Percentiles rank a stretch among this genome's conserved stretches.
Conservation (phyloP, 2,797 vertebrate species). For the Selene dorsalis region DNA sequence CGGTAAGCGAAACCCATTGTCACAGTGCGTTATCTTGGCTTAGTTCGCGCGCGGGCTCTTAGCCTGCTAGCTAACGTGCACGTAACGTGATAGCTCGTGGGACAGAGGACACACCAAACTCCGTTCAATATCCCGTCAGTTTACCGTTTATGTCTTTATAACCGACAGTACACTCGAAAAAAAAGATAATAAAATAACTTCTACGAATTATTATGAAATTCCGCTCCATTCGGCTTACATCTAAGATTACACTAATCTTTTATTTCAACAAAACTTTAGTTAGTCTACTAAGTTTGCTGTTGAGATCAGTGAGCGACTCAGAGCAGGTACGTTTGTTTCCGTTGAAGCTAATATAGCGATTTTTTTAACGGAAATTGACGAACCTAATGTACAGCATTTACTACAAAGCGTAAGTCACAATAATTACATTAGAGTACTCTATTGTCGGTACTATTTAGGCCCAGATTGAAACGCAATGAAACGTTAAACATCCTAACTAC, state of each 20-base stretch:
- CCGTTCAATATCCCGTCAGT: neutral
- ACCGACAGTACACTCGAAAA: rapidly evolving
- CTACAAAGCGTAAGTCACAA: neutral
- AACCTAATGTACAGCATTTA: neutral
- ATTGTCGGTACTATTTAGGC: neutral
- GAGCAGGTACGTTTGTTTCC: neutral
- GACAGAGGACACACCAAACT: neutral
- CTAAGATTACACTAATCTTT: neutral
- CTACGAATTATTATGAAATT: rapidly evolving
- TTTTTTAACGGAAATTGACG: neutral
- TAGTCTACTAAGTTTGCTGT: conserved; percentile 15
- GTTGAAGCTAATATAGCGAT: neutral
- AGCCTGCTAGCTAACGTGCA: conserved; percentile 52
- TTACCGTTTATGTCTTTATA: neutral
- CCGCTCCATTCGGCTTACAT: neutral
- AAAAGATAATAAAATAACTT: rapidly evolving
- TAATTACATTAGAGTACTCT: too few species aligned
- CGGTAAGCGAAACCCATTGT: conserved; percentile 40
- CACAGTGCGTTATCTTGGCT: neutral
- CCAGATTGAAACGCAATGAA: neutral
- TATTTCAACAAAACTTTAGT: neutral
- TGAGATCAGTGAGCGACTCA: neutral
- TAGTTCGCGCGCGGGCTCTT: conserved; percentile 16
- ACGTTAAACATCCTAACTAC: neutral
- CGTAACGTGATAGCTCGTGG: conserved; percentile 15